Base-by-base conservation (phyloP, 2,797 vertebrate species). In the Enteromius viviparus region DNA sequence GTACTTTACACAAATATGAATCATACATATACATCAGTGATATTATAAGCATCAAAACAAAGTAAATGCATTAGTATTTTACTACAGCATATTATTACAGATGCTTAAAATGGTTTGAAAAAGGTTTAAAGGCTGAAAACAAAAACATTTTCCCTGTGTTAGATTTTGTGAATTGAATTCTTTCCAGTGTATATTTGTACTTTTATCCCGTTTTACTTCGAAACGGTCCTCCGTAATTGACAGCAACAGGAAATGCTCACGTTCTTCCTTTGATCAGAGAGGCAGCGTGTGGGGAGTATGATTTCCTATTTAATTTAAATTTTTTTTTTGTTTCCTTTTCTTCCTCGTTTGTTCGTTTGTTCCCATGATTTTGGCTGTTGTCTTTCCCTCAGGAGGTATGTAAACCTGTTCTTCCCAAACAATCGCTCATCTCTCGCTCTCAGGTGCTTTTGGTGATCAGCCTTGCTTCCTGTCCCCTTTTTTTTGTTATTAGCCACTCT, bases 301-400 rank as follows among this genome's bases (percentile, higher is more conserved):
- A 95, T 95, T 96, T 92, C 91, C 94, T 95, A 91, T 94, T 95
- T 95, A 94, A 97, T 96, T 94, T 96, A 92, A 95, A 3, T 34
- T 95, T 96, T 96, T 94, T 95, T 90, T 96, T 96, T 96, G 92
- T 93, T 96, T 96, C 95, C 95, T 97, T 96, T 96, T 91, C 92
- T 89, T 94, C 92, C 92, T 93, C 90, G 92, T 95, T 92, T 94
- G 94, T 95, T 92, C 94, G 95, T 97, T 96, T 96, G 95, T 97
- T 96, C 96, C 97, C 97, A 96, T 97, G 97, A 96, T 97, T 97
- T 97, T 96, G 97, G 97, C 97, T 97, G 96, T 97, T 96, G 95
- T 97, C 95, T 97, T 96, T 97, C 96, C 85, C 96, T 95, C 97
- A 99, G 98, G 98, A 99, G 98, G 98, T 98, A 98, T 93, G 98